Evolutionary conservation across 2,113 vertebrate species (phyloP).

Genomic region (Geothlypis trichas): DNA sequence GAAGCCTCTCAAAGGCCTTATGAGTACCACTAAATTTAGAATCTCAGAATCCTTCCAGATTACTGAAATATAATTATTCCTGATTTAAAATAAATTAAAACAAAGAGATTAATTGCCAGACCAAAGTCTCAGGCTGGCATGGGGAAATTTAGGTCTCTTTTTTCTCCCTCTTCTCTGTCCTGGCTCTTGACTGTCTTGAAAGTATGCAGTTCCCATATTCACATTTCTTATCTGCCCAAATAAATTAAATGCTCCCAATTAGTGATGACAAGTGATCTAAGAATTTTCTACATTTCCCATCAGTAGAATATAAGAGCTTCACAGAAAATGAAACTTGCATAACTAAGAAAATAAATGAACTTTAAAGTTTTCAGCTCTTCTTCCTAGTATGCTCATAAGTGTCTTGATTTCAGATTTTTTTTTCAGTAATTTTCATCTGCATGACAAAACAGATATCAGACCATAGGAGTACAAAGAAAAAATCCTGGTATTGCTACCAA

Average conservation of each 20-base stretch:
- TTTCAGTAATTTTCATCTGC: not conserved
- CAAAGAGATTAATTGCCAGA: not conserved
- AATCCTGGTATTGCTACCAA: not conserved
- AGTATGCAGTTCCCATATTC: not conserved
- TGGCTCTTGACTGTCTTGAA: not conserved
- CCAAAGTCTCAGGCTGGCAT: not conserved
- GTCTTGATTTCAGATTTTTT: not conserved
- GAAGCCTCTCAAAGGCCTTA: not conserved
- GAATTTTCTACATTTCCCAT: not conserved
- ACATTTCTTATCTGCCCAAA: not conserved
- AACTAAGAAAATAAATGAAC: not conserved
- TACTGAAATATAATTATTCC: not conserved
- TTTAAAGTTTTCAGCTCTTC: not conserved
- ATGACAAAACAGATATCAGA: not conserved
- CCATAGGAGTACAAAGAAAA: not conserved
- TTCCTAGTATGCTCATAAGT: not conserved
- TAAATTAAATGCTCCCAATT: not conserved
- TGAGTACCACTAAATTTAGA: not conserved
- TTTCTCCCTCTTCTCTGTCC: not conserved
- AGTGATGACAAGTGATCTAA: not conserved
- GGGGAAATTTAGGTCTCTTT: not conserved
- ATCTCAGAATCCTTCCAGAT: not conserved
- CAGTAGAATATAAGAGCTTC: not conserved
- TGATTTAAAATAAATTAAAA: constrained; percentile 3
- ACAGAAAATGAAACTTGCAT: not conserved